Evolutionary conservation across 2,888 invertebrate species (phyloP).

Genomic region (Proisotoma minuta): DNA sequence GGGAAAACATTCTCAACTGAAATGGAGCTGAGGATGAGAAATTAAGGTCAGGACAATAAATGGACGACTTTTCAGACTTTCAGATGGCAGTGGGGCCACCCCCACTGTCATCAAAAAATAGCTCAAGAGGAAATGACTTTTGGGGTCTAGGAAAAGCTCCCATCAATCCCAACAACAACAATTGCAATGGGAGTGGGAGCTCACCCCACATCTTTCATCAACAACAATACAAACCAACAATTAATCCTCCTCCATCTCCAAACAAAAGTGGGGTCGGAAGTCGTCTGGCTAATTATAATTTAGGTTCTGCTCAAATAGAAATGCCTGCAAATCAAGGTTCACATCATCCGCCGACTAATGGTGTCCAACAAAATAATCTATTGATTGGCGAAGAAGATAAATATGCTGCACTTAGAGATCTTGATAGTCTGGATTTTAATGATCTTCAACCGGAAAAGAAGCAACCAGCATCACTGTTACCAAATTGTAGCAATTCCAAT

Average conservation of each 20-base stretch:
- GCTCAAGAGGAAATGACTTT: slow-evolving; percentile 1
- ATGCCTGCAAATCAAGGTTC: not conserved
- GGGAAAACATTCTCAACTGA: too few relatives aligned
- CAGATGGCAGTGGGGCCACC: slow-evolving; percentile 50
- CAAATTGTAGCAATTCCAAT: too few relatives aligned
- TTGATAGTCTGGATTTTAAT: slow-evolving; percentile 41
- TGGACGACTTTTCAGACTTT: slow-evolving; percentile 56
- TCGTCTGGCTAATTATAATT: slow-evolving; percentile 54
- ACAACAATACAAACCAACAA: slow-evolving; percentile 6
- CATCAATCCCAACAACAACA: not conserved
- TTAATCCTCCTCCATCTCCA: slow-evolving; percentile 7
- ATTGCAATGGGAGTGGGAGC: not conserved
- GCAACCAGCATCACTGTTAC: not conserved
- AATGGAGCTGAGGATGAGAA: too few relatives aligned
- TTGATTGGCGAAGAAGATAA: slow-evolving; percentile 51
- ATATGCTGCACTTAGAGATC: slow-evolving; percentile 54
- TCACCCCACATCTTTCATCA: not conserved
- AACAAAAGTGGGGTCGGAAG: slow-evolving; percentile 50
- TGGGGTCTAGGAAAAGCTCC: not conserved
- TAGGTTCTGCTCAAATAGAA: slow-evolving; percentile 47
- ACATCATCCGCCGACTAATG: not conserved
- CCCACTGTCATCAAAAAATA: not conserved
- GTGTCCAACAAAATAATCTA: slow-evolving; percentile 13
- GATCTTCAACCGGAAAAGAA: too few relatives aligned
- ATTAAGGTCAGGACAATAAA: too few relatives aligned